Evolutionary conservation across 2,888 invertebrate species (phyloP).

Genomic region (Nemurella pictetii): DNA sequence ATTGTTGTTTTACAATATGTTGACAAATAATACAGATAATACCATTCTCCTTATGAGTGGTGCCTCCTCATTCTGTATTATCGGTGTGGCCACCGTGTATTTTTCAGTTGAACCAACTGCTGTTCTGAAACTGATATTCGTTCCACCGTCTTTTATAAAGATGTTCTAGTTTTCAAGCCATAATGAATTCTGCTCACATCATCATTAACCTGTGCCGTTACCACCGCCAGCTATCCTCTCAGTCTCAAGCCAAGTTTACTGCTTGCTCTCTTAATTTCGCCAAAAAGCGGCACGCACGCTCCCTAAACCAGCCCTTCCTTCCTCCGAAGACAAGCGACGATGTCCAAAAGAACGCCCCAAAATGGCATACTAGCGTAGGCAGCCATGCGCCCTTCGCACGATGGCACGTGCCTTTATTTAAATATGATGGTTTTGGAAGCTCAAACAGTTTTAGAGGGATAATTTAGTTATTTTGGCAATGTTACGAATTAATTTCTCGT

Average conservation of each 20-base stretch:
- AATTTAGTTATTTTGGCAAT: not conserved
- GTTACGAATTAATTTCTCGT: not conserved
- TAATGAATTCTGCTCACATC: slow-evolving; percentile 28
- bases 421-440: not conserved
- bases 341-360: not conserved
- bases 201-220: slow-evolving; percentile 17
- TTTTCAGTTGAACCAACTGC: not conserved
- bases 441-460: not conserved
- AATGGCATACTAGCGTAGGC: not conserved
- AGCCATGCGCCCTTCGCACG: not conserved
- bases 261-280: slow-evolving; percentile 6
- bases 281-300: slow-evolving; percentile 13
- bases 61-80: not conserved
- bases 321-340: not conserved
- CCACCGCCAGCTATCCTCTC: not conserved
- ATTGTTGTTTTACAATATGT: too few species aligned
- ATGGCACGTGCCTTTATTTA: not conserved
- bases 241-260: slow-evolving; percentile 1
- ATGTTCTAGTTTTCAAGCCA: not conserved
- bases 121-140: not conserved
- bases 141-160: not conserved
- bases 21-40: too few species aligned
- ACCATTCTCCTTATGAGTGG: too few species aligned
- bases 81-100: not conserved
- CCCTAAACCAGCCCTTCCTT: not conserved